phyloP scores from a whole-genome alignment of 2,797 vertebrate genomes.

The Lithobates pipiens region DNA sequence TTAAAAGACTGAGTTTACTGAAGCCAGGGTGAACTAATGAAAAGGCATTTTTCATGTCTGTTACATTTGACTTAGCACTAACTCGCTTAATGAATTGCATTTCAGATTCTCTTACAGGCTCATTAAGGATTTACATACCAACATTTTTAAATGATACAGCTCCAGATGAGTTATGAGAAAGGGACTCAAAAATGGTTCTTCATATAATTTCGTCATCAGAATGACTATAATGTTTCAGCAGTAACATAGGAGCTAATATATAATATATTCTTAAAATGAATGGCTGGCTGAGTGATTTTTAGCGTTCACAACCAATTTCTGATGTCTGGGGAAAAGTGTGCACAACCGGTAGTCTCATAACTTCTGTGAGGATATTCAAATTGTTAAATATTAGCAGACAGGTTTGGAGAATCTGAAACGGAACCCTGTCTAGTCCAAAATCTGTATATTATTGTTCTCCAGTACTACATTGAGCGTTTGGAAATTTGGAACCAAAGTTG shows the following conservation, averaged over 20 bases:
- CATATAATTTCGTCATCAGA: slow-evolving; percentile 3
- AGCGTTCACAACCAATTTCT: neutral
- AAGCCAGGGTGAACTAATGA: slow-evolving; percentile 68
- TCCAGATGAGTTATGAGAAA: slow-evolving; percentile 57
- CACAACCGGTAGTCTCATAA: too few species aligned
- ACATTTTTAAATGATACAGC: slow-evolving; percentile 60
- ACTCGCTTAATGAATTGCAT: slow-evolving; percentile 71
- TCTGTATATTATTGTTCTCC: too few species aligned
- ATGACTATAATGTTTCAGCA: neutral
- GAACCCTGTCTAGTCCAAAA: too few species aligned
- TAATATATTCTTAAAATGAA: neutral
- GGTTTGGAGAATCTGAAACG: too few species aligned
- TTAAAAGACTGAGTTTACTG: slow-evolving; percentile 62
- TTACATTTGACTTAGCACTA: slow-evolving; percentile 70
- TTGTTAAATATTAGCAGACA: too few species aligned
- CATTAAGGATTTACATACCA: slow-evolving; percentile 72
- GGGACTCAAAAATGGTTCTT: slow-evolving; percentile 3
- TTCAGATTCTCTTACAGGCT: slow-evolving; percentile 71
- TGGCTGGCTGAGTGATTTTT: neutral
- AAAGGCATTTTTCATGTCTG: slow-evolving; percentile 72
- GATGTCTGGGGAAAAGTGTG: too few species aligned
- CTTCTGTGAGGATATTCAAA: too few species aligned
- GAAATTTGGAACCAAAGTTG: too few species aligned
- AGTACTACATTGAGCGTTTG: too few species aligned
- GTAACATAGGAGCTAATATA: neutral